Conservation (phyloP, 2,888 invertebrate species). For the Drosophila affinis region DNA sequence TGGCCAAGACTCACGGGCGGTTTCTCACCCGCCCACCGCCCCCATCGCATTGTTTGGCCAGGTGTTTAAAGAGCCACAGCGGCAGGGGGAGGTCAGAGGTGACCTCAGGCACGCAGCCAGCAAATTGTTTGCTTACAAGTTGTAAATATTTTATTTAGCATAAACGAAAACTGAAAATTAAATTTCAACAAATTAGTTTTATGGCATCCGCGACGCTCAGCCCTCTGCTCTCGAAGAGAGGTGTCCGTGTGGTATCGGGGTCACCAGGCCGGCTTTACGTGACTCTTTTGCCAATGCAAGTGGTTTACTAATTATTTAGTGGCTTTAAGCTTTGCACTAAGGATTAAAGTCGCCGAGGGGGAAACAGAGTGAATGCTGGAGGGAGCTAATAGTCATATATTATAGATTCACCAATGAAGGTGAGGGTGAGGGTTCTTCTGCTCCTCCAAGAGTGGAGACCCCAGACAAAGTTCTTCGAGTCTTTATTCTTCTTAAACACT, state of each 20-base stretch:
- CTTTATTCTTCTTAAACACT: not conserved
- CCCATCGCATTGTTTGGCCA: constrained; percentile 58
- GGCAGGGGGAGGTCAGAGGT: constrained; percentile 6
- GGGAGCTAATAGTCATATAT: not conserved
- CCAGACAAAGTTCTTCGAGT: no score
- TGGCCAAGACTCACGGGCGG: constrained; percentile 34
- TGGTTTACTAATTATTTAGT: constrained; percentile 38
- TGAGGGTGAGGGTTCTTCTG: no score
- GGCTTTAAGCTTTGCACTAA: constrained; percentile 11
- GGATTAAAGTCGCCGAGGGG: constrained; percentile 3
- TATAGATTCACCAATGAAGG: no score
- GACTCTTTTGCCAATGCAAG: constrained; percentile 39
- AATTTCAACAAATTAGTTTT: constrained; percentile 78
- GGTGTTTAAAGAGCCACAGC: constrained; percentile 65
- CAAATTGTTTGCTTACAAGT: constrained; percentile 76
- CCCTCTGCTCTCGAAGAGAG: not conserved
- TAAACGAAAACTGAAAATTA: constrained; percentile 62
- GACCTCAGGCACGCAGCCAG: constrained; percentile 40
- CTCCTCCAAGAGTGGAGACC: no score
- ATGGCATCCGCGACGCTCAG: constrained; percentile 51
- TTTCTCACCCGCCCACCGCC: constrained; percentile 25
- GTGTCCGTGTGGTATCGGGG: constrained; percentile 16
- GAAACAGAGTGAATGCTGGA: not conserved
- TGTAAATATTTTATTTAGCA: constrained; percentile 75
- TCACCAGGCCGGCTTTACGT: constrained; percentile 30